Evolutionary conservation across 2,113 vertebrate species (phyloP).

Genomic region (Pedetes capensis): DNA sequence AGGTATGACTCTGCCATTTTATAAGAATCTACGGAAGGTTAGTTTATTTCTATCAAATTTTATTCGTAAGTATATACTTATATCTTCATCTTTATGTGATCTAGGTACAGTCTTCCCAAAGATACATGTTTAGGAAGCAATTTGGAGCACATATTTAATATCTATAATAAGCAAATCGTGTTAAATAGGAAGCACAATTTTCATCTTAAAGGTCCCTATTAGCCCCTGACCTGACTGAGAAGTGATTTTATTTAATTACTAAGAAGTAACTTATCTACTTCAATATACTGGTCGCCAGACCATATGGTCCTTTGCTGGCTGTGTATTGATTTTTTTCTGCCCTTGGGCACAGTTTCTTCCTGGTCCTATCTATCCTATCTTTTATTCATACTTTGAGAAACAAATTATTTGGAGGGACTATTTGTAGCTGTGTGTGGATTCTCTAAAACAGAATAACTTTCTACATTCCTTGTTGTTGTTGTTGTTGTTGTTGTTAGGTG

Average conservation of each 20-base stretch:
- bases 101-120: not conserved
- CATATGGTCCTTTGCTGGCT: not conserved
- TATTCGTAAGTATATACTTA: not conserved
- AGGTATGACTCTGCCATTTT: not conserved
- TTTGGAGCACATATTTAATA: not conserved
- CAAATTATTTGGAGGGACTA: not conserved
- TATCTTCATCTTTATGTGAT: not conserved
- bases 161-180: not conserved
- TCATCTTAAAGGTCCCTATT: not conserved
- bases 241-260: not conserved
- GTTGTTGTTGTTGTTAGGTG: too few species aligned
- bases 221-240: not conserved
- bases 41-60: not conserved
- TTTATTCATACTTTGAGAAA: slow-evolving; percentile 55
- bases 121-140: not conserved
- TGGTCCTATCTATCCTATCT: not conserved
- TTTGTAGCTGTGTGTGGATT: not conserved
- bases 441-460: not conserved
- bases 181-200: not conserved
- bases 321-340: not conserved
- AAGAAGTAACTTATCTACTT: not conserved
- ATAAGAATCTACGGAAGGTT: not conserved
- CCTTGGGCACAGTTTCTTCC: not conserved
- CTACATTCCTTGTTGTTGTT: too few species aligned
- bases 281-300: not conserved